Conservation (phyloP, 2,113 vertebrate species). For the Bos javanicus region DNA sequence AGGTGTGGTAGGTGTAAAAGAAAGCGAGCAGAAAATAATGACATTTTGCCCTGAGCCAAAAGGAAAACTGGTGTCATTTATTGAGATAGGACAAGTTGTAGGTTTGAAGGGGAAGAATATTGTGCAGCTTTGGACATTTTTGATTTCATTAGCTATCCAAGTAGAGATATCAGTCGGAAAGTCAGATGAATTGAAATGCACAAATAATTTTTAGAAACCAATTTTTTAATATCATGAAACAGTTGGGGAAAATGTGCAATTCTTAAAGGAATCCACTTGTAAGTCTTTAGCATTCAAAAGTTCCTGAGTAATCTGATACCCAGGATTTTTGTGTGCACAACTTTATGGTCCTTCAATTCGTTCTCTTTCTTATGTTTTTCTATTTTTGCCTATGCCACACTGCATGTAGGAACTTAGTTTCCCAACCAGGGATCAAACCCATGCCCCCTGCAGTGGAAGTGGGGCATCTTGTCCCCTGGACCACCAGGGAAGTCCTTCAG, state of each 20-base stretch:
- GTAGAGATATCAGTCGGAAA: background rate
- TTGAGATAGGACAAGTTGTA: background rate
- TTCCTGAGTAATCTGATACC: background rate
- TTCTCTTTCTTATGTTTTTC: conserved; percentile 27
- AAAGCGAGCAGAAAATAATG: background rate
- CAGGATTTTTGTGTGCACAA: background rate
- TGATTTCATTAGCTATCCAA: background rate
- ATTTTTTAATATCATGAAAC: background rate
- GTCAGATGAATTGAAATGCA: background rate
- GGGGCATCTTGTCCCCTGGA: background rate
- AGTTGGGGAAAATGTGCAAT: background rate
- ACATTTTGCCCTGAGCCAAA: background rate
- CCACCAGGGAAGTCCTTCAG: conserved; percentile 25
- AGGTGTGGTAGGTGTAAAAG: background rate
- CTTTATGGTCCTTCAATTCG: conserved; percentile 63
- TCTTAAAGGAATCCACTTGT: conserved; percentile 4
- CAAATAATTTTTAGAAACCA: background rate
- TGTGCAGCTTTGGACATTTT: background rate
- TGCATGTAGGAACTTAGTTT: background rate
- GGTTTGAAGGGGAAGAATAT: background rate
- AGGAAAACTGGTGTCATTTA: background rate
- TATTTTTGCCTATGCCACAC: background rate
- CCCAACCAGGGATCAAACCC: background rate
- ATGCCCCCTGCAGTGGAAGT: background rate
- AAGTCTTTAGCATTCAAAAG: conserved; percentile 5